Evolutionary conservation across 2,888 invertebrate genomes (phyloP).

Genomic region (Hydriomena furcata): DNA sequence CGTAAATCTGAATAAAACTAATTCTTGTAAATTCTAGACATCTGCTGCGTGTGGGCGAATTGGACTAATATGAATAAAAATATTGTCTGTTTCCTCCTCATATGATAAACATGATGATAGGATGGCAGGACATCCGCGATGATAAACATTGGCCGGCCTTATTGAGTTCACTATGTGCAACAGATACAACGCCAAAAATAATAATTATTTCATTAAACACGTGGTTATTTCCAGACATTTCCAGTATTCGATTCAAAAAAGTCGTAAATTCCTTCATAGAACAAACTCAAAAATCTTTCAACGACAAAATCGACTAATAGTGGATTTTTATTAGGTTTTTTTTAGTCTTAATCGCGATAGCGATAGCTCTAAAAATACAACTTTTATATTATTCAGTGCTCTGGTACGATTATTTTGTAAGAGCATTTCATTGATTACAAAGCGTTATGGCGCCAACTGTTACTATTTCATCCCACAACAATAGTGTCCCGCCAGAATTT

Average conservation of each 20-base stretch:
- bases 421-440: constrained; percentile 11
- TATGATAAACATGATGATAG: constrained; percentile 62
- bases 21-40: constrained; percentile 65
- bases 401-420: too few species aligned
- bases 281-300: too few species aligned
- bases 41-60: constrained; percentile 53
- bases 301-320: too few species aligned
- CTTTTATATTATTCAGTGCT: too few species aligned
- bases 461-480: constrained; percentile 25
- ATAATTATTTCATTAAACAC: constrained; percentile 10
- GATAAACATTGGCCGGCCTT: constrained; percentile 71
- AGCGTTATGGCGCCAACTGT: constrained; percentile 12
- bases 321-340: too few species aligned
- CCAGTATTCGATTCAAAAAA: neutral
- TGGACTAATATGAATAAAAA: constrained; percentile 71
- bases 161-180: constrained; percentile 26
- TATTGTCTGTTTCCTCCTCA: constrained; percentile 72
- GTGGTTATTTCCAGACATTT: neutral
- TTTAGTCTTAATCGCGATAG: too few species aligned
- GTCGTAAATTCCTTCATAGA: too few species aligned
- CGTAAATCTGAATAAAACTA: constrained; percentile 47
- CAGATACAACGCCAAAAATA: constrained; percentile 14
- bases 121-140: constrained; percentile 72
- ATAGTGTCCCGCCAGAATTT: constrained; percentile 29
- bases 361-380: too few species aligned